Percentiles rank a stretch among this genome's conserved stretches.
Evolutionary conservation across 2,113 vertebrate species (phyloP).

Genomic region (Boleophthalmus pectinirostris): DNA sequence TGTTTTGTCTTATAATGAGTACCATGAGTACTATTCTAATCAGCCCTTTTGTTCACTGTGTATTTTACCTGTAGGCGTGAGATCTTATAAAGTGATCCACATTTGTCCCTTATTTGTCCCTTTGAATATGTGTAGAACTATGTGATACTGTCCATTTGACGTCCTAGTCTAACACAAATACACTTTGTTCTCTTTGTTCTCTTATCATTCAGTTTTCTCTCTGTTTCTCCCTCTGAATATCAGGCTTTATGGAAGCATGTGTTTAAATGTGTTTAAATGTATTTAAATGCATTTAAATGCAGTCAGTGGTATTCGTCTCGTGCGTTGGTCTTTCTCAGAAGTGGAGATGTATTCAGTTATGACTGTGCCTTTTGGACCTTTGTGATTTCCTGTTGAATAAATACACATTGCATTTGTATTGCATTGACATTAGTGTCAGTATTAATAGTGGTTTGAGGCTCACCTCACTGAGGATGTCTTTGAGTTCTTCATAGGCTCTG

Average conservation of each 20-base stretch:
- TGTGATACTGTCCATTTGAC: background rate
- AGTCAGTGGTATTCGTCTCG: background rate
- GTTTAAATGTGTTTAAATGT: background rate
- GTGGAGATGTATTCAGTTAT: constrained; percentile 27
- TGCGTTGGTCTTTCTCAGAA: constrained; percentile 10
- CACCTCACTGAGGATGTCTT: constrained; percentile 85
- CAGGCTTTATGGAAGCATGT: background rate
- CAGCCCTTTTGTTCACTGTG: background rate
- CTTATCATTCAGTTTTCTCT: background rate
- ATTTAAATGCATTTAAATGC: background rate
- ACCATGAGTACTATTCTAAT: background rate
- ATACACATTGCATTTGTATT: background rate
- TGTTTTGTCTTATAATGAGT: background rate
- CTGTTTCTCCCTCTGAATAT: background rate
- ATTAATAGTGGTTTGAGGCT: constrained; percentile 40
- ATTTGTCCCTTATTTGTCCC: background rate
- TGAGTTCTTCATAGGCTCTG: constrained; percentile 83
- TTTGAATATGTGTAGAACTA: background rate
- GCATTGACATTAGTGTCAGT: background rate
- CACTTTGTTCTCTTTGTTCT: background rate
- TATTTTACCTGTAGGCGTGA: no score
- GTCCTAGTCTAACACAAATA: constrained; percentile 34
- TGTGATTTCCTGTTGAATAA: constrained; percentile 70
- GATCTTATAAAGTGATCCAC: background rate
- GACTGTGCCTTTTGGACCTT: constrained; percentile 72